A percentile compares a stretch with the other conserved stretches of the same genome.
Evolutionary conservation across 1,140 invertebrate genomes (phyloP).

Genomic region (Hylaeus anthracinus): DNA sequence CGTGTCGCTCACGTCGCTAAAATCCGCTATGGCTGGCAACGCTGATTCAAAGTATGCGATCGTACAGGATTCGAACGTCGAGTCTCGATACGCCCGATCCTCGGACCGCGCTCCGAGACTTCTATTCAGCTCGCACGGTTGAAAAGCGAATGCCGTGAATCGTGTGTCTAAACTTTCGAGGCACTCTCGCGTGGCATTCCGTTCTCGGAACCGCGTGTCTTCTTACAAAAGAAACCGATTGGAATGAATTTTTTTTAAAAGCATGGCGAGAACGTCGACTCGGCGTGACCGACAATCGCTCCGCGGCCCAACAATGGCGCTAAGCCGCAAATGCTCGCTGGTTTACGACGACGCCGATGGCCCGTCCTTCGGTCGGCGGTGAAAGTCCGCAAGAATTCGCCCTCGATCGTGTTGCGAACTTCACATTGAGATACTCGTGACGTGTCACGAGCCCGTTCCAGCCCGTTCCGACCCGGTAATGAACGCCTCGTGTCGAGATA

Average conservation of each 20-base stretch:
- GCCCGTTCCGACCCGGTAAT: conserved; percentile 51
- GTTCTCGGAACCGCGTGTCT: conserved; percentile 27
- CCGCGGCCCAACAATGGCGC: conserved; percentile 43
- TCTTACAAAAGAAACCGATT: background rate
- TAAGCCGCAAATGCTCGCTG: conserved; percentile 42
- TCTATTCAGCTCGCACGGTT: background rate
- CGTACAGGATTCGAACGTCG: no score
- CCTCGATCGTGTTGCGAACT: conserved; percentile 69
- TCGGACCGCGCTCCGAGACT: background rate
- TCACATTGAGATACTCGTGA: conserved; percentile 69
- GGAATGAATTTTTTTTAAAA: conserved; percentile 29
- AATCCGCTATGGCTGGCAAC: no score
- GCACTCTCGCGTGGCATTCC: conserved; percentile 19
- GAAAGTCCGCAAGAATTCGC: conserved; percentile 67
- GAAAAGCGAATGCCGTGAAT: background rate
- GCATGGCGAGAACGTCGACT: conserved; percentile 33
- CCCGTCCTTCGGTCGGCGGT: conserved; percentile 52
- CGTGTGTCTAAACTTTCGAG: conserved; percentile 13
- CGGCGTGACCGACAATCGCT: conserved; percentile 20
- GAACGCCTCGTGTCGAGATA: conserved; percentile 40
- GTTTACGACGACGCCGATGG: conserved; percentile 50
- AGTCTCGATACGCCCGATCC: no score
- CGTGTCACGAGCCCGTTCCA: conserved; percentile 56
- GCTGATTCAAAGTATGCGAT: no score
- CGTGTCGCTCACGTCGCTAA: no score